phyloP scores from a whole-genome alignment of 1,140 invertebrate genomes.

The Rhizoglyphus robini region DNA sequence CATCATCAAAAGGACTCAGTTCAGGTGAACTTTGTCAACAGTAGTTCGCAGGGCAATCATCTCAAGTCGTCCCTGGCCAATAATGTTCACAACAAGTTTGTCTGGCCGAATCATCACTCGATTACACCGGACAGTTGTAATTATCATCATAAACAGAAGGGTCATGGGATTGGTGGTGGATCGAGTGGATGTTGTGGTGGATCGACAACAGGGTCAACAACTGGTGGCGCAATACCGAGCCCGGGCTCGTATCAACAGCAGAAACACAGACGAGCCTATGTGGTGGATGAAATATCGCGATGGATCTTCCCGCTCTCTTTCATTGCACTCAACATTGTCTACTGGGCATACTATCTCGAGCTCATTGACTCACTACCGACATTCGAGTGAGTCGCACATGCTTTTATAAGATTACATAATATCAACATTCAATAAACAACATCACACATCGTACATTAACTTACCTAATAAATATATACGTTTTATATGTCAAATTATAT shows the following conservation, averaged over 20 bases:
- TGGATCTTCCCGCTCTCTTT: conserved; percentile 76
- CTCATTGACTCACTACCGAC: too few species aligned
- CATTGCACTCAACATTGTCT: conserved; percentile 63
- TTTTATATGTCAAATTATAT: too few species aligned
- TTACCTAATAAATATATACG: too few species aligned
- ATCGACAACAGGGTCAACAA: not conserved
- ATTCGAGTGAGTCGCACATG: not conserved
- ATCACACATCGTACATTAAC: too few species aligned
- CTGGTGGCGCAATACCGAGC: not conserved
- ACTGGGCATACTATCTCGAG: conserved; percentile 58
- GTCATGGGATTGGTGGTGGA: too few species aligned
- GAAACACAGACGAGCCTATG: conserved; percentile 47
- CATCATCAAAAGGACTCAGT: not conserved
- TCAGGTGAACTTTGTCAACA: not conserved
- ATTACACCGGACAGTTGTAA: not conserved
- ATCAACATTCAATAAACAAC: too few species aligned
- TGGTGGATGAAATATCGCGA: conserved; percentile 68
- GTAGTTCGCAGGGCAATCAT: not conserved
- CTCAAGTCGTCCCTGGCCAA: not conserved
- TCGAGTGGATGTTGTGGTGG: not conserved
- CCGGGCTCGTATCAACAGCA: not conserved
- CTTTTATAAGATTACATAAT: too few species aligned
- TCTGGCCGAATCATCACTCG: not conserved
- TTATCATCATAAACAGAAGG: too few species aligned
- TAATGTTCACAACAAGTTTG: not conserved